phyloP scores from a whole-genome alignment of 2,113 vertebrate genomes.

The Cephalopterus ornatus region DNA sequence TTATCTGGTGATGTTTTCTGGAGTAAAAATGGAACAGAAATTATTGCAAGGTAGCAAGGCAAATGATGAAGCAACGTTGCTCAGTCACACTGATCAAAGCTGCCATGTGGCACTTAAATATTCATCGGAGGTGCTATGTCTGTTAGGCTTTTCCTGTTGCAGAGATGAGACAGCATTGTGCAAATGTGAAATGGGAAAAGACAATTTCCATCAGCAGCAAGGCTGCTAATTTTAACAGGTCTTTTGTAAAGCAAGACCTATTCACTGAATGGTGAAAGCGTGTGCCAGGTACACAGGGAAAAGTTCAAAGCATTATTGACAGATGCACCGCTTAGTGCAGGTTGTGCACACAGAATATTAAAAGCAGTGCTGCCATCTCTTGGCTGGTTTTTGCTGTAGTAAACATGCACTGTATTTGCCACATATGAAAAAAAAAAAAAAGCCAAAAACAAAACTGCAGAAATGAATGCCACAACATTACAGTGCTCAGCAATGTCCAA shows the following conservation, averaged over 20 bases:
- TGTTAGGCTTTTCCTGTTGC: not conserved
- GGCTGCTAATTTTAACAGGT: not conserved
- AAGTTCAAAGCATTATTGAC: not conserved
- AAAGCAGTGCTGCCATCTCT: conserved; percentile 74
- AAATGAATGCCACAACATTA: not conserved
- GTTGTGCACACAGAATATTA: not conserved
- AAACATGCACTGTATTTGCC: not conserved
- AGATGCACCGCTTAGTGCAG: not conserved
- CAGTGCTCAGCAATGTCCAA: not conserved
- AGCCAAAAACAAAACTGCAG: not conserved
- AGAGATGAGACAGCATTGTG: not conserved
- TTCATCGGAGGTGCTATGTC: not conserved
- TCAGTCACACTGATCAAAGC: not conserved
- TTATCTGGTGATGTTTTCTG: not conserved
- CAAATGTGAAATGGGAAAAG: not conserved
- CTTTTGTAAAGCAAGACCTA: not conserved
- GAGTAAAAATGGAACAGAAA: not conserved
- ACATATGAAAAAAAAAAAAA: not conserved
- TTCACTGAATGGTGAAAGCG: not conserved
- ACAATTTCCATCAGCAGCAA: not conserved
- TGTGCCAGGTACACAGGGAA: not conserved
- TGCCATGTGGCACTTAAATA: not conserved
- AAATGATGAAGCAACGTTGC: not conserved
- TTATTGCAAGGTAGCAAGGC: not conserved
- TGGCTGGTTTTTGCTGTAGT: not conserved